Evolutionary conservation across 2,888 invertebrate species (phyloP), one percentile per base, ranked within the genome.

Genomic region (Drosophila birchii): DNA sequence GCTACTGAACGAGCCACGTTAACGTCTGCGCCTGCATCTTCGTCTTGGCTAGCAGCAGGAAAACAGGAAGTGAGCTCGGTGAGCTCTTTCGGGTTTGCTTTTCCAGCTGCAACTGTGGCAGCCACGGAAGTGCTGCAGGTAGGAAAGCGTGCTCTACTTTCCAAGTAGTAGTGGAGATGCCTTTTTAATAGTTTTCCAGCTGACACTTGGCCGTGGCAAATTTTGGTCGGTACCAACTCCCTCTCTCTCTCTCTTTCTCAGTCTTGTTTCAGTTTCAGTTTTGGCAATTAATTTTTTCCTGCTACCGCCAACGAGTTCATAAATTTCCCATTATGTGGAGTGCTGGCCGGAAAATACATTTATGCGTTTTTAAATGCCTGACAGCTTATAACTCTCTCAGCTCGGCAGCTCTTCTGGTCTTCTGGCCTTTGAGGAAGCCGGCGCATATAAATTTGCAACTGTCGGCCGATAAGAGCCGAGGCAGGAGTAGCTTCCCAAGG

Each of bases 31-130:
- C 18, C 39, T 60, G 3, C n/a, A 3, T 20, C 44, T 44, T 44
- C 39, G 20, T 26, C 49, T 20, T 51, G 64, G 55, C 39, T 54
- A 47, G 38, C 20, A 51, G 51, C 51, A 36, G 51, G 60, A 84
- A 77, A 84, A 86, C 86, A 84, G 84, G 86, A 84, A 84, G 84
- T 77, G 80, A 86, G 86, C 74, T 77, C 63, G 68, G 70, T 36
- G 51, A 53, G 51, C 78, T 76, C 76, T 73, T 75, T 54, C 44
- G 63, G 67, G 75, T 66, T 58, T 64, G 78, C 71, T 78, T 74
- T 78, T 72, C 75, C 78, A 80, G 82, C 67, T 60, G 64, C 56
- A 61, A 47, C 47, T 47, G n/a, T 47, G 47, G 55, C 41, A 43
- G 18, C 56, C 72, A 57, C 81, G 86, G 84, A 86, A 83, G 76